Base-by-base conservation (phyloP, 1,140 invertebrate genomes). In the Neocloeon triangulifer region DNA sequence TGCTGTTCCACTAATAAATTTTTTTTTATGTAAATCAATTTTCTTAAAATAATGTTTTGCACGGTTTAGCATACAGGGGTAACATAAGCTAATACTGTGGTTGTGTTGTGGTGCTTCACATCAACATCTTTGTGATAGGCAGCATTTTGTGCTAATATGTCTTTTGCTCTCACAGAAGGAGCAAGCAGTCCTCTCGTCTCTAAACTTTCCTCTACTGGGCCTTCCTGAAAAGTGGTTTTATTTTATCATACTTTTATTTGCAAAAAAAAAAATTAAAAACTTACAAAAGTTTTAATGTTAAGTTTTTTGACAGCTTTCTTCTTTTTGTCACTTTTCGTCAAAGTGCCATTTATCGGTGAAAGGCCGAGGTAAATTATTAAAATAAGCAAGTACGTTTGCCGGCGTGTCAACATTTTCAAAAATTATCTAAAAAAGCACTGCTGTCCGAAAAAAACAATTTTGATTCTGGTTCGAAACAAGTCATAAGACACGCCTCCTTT, bases 1-100 rank as follows among this genome's bases (percentile, higher is more conserved):
- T 77, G 36, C 61, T 72, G 51, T 95, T 95, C 91, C 91, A 96
- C 85, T 94, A 44, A 41, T 67, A 64, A 35, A 36, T 43, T 39
- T n/a, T n/a, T n/a, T n/a, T n/a, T n/a, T 23, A 45, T 42, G 32
- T 19, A 43, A 30, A 32, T 25, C 22, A 16, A 37, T 31, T 33
- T 30, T 19, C 29, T 37, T 27, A 32, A 39, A 15, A 34, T 22
- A 23, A 23, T 14, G 32, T 36, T 17, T 20, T 30, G n/a, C 25
- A 33, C 38, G 30, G 16, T 38, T 15, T 34, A 35, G 61, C 63
- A 64, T 60, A 89, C 84, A 18, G 85, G 82, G 32, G 86, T 92
- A 23, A 91, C 78, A 53, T 85, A 92, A 32, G 78, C 86, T 19
- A 94, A 54, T 15, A 78, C 68, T 10, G 68, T n/a, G n/a, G n/a